Base-by-base conservation (phyloP, 2,888 invertebrate genomes). In the Cephus nigrinus region DNA sequence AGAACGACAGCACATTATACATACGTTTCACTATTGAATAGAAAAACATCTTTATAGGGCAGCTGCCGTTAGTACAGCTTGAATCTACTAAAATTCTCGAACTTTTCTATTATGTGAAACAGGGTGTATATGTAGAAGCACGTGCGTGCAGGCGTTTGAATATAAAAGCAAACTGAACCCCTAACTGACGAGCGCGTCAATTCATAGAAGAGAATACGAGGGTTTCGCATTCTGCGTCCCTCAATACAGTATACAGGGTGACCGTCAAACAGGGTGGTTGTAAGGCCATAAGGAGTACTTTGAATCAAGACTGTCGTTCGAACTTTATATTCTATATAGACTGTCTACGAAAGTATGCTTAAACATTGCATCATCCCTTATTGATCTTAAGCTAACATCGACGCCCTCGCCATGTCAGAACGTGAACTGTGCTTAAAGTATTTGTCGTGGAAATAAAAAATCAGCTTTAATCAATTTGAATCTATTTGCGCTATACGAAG, bases 321-420 rank as follows among this genome's bases (percentile, higher is more conserved):
- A 55, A 23, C 1, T 71, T 71, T n/a, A 71, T 33, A 71, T 71
- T 71, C 71, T 23, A 9, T 9, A 33, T 15, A 33, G 71, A 71
- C 11, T 9, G 71, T 74, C 74, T 72, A 80, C 73, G 80, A 84
- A 84, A 84, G 55, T 80, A 79, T 76, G 77, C 72, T 75, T 75
- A 75, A 82, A 82, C 77, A 68, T 86, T 85, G 80, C 84, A 80
- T 86, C 85, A 85, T 80, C 83, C 85, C 81, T 76, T 84, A 86
- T 85, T 80, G 85, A 85, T 84, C 81, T 79, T 75, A 68, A 69
- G 69, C 78, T 76, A 76, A 77, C 81, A 78, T 69, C 75, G 36
- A 72, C 73, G 76, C 32, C 34, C 40, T 40, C 40, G 30, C 32
- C 32, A 71, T 36, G 77, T 69, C 36, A 74, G 74, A 74, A 77